Conservation (phyloP, 2,888 invertebrate genomes). For the Dryococelus australis region DNA sequence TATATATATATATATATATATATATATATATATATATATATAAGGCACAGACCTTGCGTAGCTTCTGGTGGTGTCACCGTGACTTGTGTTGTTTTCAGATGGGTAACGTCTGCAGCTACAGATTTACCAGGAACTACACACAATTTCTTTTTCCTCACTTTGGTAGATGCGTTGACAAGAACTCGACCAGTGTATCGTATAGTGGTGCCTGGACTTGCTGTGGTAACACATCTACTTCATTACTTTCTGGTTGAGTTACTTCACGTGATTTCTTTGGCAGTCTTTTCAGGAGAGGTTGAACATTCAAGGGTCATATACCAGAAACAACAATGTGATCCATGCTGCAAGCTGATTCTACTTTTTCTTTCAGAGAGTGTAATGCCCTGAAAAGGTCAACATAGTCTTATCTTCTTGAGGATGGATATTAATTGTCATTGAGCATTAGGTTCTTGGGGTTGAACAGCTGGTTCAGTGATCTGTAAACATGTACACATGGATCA, state of each 20-base stretch:
- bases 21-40: no score
- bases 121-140: not conserved
- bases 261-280: not conserved
- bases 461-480: not conserved
- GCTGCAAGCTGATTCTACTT: no score
- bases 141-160: not conserved
- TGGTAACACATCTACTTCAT: not conserved
- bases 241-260: not conserved
- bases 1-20: no score
- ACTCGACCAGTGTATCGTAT: not conserved
- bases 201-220: no score
- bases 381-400: not conserved
- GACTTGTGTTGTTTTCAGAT: not conserved
- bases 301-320: not conserved
- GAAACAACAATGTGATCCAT: no score
- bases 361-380: not conserved
- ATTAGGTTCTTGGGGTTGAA: not conserved
- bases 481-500: not conserved
- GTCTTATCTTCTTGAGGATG: not conserved
- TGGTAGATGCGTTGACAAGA: not conserved
- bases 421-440: not conserved
- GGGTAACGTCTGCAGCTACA: not conserved
- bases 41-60: no score
- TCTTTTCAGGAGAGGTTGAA: not conserved
- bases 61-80: not conserved